A percentile compares a stretch with the other conserved stretches of the same genome.
Evolutionary conservation across 2,888 invertebrate genomes (phyloP).

Genomic region (Parasteatoda lunata): DNA sequence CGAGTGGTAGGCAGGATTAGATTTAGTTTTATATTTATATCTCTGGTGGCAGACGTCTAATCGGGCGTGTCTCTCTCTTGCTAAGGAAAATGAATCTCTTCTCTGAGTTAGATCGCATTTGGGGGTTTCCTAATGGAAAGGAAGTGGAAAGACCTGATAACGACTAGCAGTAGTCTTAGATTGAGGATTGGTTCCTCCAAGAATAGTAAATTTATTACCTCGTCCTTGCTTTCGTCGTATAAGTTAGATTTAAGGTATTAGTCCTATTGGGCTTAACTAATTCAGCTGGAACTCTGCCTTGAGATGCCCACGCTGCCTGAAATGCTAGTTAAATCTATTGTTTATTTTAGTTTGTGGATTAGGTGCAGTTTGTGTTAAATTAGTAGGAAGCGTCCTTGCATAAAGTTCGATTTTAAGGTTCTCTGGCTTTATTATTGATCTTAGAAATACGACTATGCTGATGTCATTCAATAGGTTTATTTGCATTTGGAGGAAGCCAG

Average conservation of each 20-base stretch:
- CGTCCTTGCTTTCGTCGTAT: not conserved
- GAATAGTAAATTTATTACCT: not conserved
- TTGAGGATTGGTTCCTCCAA: not conserved
- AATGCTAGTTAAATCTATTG: too few relatives aligned
- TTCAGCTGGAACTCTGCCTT: too few relatives aligned
- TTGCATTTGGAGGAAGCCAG: not conserved
- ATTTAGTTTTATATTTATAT: slow-evolving; percentile 15
- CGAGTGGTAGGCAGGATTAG: slow-evolving; percentile 19
- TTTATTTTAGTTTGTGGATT: too few relatives aligned
- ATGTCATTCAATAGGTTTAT: not conserved
- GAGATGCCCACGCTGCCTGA: too few relatives aligned
- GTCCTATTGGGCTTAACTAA: too few relatives aligned
- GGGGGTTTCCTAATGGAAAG: slow-evolving; percentile 26
- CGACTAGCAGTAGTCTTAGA: slow-evolving; percentile 14
- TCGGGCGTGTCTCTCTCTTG: slow-evolving; percentile 25
- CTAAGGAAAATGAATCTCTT: slow-evolving; percentile 15
- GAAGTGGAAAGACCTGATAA: slow-evolving; percentile 21
- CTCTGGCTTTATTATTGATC: too few relatives aligned
- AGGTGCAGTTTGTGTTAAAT: too few relatives aligned
- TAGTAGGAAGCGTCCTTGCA: too few relatives aligned
- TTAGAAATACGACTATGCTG: not conserved
- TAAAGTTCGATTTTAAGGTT: too few relatives aligned
- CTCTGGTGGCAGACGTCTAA: slow-evolving; percentile 25
- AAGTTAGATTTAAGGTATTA: not conserved
- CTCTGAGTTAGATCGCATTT: not conserved